These are phyloP conservation scores for Amblyjoppa proteus DNA, from an alignment of 2,888 invertebrate genomes.

Conservation along the genomic window DNA sequence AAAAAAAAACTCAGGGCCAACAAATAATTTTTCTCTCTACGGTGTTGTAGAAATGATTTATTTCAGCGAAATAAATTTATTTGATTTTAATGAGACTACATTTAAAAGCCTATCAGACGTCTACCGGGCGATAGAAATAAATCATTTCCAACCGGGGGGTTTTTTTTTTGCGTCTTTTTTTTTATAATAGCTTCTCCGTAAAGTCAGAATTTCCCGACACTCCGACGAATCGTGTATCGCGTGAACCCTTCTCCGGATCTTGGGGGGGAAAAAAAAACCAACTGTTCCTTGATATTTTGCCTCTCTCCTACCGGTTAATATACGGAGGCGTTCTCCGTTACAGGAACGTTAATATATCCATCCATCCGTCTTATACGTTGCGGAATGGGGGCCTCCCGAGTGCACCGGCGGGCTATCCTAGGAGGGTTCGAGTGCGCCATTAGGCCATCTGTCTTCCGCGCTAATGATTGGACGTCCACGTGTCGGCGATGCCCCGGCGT, in stretches of 20 bases:
- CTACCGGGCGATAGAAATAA: not conserved
- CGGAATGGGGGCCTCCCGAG: slow-evolving; percentile 27
- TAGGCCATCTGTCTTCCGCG: slow-evolving; percentile 79
- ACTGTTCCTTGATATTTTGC: slow-evolving; percentile 22
- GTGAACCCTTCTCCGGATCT: slow-evolving; percentile 13
- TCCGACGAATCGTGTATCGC: slow-evolving; percentile 17
- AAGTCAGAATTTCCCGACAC: slow-evolving; percentile 4
- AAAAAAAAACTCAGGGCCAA: not conserved
- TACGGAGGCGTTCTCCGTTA: slow-evolving; percentile 9
- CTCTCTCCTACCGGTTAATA: not conserved
- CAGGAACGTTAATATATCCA: slow-evolving; percentile 62
- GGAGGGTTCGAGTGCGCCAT: slow-evolving; percentile 73
- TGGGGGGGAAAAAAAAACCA: no score
- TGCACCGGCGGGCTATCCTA: slow-evolving; percentile 28
- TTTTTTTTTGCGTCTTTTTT: not conserved
- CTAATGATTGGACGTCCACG: slow-evolving; percentile 79
- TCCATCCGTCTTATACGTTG: slow-evolving; percentile 52
- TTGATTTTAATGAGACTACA: not conserved
- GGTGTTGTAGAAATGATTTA: not conserved
- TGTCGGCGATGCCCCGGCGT: slow-evolving; percentile 66
- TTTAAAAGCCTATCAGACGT: not conserved
- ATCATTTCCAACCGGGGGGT: not conserved
- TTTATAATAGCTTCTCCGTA: not conserved
- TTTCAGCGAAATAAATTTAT: not conserved
- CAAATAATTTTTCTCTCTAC: not conserved